Conservation (phyloP, 2,113 vertebrate species). For the Pipra filicauda region DNA sequence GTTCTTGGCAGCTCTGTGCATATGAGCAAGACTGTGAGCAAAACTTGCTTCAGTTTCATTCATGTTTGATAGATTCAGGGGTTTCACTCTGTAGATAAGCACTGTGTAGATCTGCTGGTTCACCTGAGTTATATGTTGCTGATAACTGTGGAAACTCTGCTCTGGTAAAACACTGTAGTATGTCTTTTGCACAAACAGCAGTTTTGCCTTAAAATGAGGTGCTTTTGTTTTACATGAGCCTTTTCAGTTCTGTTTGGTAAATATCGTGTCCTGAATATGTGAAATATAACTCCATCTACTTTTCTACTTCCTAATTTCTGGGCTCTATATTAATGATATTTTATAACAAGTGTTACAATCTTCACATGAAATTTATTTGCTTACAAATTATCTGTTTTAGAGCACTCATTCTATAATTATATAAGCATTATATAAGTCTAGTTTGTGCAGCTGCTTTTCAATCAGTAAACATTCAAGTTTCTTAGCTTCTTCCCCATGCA, state of each 20-base stretch:
- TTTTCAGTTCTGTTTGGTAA: neutral
- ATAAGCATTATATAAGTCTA: neutral
- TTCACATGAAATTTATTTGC: neutral
- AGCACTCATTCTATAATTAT: neutral
- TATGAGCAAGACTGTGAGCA: neutral
- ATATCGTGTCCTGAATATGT: neutral
- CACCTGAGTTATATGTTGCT: neutral
- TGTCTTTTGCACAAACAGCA: neutral
- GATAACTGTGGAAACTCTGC: neutral
- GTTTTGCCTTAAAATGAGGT: neutral
- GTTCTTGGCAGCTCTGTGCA: neutral
- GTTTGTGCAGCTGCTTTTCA: neutral
- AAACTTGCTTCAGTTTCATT: neutral
- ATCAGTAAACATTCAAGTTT: neutral
- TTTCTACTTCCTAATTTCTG: neutral
- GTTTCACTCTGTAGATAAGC: neutral
- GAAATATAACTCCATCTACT: neutral
- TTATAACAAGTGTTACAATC: neutral
- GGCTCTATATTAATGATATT: neutral
- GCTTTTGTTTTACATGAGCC: neutral
- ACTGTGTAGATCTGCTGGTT: neutral
- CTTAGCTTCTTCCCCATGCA: neutral
- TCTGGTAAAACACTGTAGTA: neutral
- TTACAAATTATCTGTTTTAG: neutral
- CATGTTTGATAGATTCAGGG: neutral